Percentiles rank a stretch among this genome's conserved stretches.
Evolutionary conservation across 2,888 invertebrate genomes (phyloP).

Genomic region (Epinotia bilunana): DNA sequence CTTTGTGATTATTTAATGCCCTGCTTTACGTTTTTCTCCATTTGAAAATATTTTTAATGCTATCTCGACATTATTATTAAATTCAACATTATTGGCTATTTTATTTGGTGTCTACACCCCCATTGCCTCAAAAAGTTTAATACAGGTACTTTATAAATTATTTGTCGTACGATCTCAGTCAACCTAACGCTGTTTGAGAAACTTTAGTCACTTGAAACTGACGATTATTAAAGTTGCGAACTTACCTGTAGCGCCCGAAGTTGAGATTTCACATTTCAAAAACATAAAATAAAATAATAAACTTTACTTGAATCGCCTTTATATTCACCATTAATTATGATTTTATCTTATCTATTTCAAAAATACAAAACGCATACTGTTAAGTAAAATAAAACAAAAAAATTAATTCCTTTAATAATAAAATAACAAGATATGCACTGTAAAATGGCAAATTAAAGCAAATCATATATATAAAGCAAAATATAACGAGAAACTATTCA

Average conservation of each 20-base stretch:
- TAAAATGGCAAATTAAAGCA: not conserved
- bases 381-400: slow-evolving; percentile 1
- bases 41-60: too few species aligned
- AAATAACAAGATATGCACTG: not conserved
- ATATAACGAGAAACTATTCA: not conserved
- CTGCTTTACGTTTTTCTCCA: too few species aligned
- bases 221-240: not conserved
- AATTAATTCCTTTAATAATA: not conserved
- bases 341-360: not conserved
- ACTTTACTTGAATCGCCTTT: not conserved
- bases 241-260: slow-evolving; percentile 24
- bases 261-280: slow-evolving; percentile 10
- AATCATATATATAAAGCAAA: not conserved
- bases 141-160: too few species aligned
- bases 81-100: too few species aligned
- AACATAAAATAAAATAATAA: not conserved
- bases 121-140: too few species aligned
- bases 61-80: too few species aligned
- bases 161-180: not conserved
- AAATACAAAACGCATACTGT: not conserved
- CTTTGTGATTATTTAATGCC: too few species aligned
- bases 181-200: not conserved
- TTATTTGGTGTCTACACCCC: too few species aligned
- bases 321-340: not conserved
- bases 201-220: not conserved